A percentile compares a stretch with the other conserved stretches of the same genome.
These are phyloP conservation scores for Leptestheria dahalacensis DNA, from an alignment of 1,140 invertebrate genomes.

Conservation along the genomic window DNA sequence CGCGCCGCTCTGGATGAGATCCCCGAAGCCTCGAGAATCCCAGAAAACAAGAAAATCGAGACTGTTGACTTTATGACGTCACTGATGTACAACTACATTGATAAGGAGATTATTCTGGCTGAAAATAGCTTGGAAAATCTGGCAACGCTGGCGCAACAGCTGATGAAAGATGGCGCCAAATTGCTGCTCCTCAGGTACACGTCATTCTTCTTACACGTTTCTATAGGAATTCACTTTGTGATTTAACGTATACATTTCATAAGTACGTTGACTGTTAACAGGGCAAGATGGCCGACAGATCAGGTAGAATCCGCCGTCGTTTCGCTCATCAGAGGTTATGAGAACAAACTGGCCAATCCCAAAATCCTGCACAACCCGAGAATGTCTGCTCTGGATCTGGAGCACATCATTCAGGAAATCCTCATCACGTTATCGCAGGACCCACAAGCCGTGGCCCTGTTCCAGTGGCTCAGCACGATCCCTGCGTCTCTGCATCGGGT, in stretches of 20 bases:
- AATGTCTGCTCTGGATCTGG: slow-evolving; percentile 8
- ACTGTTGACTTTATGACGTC: neutral
- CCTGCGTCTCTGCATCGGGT: slow-evolving; percentile 4
- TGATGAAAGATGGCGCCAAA: neutral
- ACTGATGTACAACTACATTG: neutral
- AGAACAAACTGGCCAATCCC: neutral
- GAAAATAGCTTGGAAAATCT: neutral
- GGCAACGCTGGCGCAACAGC: neutral
- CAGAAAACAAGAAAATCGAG: neutral
- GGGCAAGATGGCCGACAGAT: neutral
- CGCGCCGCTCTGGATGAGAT: neutral
- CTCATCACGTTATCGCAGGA: neutral
- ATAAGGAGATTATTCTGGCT: neutral
- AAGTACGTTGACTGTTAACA: neutral
- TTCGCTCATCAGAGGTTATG: neutral
- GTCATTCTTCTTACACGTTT: neutral
- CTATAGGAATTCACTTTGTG: too few relatives aligned
- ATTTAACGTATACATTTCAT: too few relatives aligned
- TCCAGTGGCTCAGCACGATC: slow-evolving; percentile 2
- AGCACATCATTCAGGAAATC: slow-evolving; percentile 11
- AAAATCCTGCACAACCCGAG: neutral
- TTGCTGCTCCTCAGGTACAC: neutral
- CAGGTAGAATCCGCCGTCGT: neutral
- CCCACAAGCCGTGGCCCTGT: neutral
- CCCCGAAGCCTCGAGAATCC: neutral